Conservation (phyloP, 2,113 vertebrate genomes). For the Vulpes ferrilata region DNA sequence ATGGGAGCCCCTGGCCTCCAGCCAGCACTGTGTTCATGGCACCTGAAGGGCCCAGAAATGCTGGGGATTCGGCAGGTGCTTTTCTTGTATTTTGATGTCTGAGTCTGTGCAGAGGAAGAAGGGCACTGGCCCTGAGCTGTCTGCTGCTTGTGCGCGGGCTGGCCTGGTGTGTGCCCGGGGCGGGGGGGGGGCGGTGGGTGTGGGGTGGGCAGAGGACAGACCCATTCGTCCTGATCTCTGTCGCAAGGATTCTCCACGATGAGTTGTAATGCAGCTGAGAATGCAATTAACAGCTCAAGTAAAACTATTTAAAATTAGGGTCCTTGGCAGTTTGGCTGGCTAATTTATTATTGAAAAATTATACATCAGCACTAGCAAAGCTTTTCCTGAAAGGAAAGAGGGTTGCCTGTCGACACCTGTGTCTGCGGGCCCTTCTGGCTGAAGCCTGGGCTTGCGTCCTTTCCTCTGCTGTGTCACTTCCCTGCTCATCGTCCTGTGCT, state of each 20-base stretch:
- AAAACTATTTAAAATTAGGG: slow-evolving; percentile 18
- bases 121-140: rapidly evolving
- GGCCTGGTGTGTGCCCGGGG: rapidly evolving
- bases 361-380: too few species aligned
- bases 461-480: rapidly evolving
- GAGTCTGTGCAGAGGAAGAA: background rate
- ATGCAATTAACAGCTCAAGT: background rate
- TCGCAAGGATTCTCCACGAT: slow-evolving; percentile 66
- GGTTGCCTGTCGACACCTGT: rapidly evolving
- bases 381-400: background rate
- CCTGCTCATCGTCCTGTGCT: rapidly evolving
- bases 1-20: background rate
- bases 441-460: rapidly evolving
- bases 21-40: background rate
- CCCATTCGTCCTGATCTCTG: slow-evolving; percentile 49
- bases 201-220: slow-evolving; percentile 6
- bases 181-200: too few species aligned
- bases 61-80: rapidly evolving
- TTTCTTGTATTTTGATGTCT: rapidly evolving
- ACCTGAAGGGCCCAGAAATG: rapidly evolving
- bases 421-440: background rate
- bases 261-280: slow-evolving; percentile 58
- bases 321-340: background rate
- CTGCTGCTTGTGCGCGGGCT: background rate
- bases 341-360: slow-evolving; percentile 35